A percentile compares a stretch with the other conserved stretches of the same genome.
phyloP scores from a whole-genome alignment of 2,797 vertebrate genomes.

The Taenioides sp. region DNA sequence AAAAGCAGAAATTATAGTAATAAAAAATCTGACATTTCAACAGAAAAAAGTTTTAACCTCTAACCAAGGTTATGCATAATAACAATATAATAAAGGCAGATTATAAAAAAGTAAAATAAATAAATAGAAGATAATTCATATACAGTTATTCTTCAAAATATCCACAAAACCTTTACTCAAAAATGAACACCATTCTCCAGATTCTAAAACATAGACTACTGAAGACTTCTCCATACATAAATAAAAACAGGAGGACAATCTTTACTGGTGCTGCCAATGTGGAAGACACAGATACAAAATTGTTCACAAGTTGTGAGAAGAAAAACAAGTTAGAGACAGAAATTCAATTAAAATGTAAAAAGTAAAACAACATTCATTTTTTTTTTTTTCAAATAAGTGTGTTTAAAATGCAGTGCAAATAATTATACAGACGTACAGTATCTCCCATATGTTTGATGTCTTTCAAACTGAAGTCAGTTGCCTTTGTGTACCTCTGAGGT shows the following conservation, averaged over 20 bases:
- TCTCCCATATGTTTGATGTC: conserved; percentile 5
- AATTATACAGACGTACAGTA: conserved; percentile 7
- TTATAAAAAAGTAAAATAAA: neutral
- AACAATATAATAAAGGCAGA: neutral
- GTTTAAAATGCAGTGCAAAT: conserved; percentile 22
- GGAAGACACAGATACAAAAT: conserved; percentile 32
- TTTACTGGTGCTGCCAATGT: conserved; percentile 45
- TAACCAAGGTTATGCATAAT: neutral
- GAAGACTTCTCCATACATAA: conserved; percentile 62
- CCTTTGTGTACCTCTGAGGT: conserved; percentile 12
- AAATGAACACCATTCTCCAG: conserved; percentile 38
- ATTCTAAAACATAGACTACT: conserved; percentile 45
- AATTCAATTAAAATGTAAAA: conserved; percentile 15
- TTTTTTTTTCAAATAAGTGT: neutral
- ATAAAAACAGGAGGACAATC: conserved; percentile 56
- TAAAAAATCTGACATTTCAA: too few species aligned
- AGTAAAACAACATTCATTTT: conserved; percentile 19
- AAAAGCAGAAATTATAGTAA: too few species aligned
- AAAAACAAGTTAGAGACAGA: conserved; percentile 18
- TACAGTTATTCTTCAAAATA: conserved; percentile 24
- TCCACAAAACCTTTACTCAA: conserved; percentile 25
- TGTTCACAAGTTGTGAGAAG: conserved; percentile 23
- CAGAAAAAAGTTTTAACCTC: neutral
- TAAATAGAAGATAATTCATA: conserved; percentile 20
- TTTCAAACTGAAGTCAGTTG: conserved; percentile 11